Percentiles rank a stretch among this genome's conserved stretches.
These are phyloP conservation scores for Acrossocheilus wenchowensis DNA, from an alignment of 2,797 vertebrate genomes.

Conservation along the genomic window DNA sequence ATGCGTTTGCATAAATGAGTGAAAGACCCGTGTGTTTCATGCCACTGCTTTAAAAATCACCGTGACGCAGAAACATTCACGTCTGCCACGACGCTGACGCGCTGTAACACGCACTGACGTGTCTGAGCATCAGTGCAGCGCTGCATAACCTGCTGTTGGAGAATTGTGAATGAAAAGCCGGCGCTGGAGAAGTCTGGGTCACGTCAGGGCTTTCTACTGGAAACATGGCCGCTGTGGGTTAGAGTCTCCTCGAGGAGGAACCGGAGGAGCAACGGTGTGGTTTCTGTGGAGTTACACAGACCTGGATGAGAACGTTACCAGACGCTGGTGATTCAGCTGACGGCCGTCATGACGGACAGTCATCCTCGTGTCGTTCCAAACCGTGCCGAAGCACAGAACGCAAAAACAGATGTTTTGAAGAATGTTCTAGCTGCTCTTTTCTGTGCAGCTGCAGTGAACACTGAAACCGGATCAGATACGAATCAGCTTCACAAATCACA, in stretches of 20 bases:
- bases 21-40: constrained; percentile 56
- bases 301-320: constrained; percentile 61
- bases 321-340: constrained; percentile 85
- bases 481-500: neutral
- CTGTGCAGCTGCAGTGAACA: neutral
- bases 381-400: neutral
- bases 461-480: neutral
- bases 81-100: constrained; percentile 45
- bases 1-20: constrained; percentile 58
- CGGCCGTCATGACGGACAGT: neutral
- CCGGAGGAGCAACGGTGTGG: constrained; percentile 56
- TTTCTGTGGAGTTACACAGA: neutral
- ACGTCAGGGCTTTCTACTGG: constrained; percentile 54
- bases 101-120: neutral
- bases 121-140: constrained; percentile 29
- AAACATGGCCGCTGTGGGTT: constrained; percentile 30
- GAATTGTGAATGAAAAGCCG: neutral
- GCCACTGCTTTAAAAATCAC: constrained; percentile 5
- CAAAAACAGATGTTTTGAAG: neutral
- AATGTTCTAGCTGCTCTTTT: neutral
- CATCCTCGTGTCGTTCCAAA: neutral
- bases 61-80: constrained; percentile 70
- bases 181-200: constrained; percentile 63
- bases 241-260: constrained; percentile 44
- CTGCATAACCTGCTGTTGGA: constrained; percentile 47